phyloP scores from a whole-genome alignment of 2,888 invertebrate genomes.

The Tenthredo scrophulariae region DNA sequence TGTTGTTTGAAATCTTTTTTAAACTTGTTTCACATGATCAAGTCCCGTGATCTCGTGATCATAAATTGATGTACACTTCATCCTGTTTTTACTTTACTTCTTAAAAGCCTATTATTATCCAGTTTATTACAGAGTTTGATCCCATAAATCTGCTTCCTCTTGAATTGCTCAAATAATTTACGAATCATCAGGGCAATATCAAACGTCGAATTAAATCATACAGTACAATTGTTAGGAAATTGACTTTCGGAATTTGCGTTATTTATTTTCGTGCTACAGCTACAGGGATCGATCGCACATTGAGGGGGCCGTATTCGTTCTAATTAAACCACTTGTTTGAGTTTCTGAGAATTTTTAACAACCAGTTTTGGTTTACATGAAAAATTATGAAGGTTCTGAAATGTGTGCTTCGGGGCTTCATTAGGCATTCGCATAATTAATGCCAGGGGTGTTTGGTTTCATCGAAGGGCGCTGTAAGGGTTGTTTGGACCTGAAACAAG shows the following conservation, averaged over 20 bases:
- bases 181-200: not conserved
- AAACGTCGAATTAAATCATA: not conserved
- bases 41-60: no score
- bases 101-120: not conserved
- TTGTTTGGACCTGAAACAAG: not conserved
- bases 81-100: not conserved
- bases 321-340: not conserved
- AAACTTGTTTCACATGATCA: not conserved
- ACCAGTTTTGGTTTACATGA: not conserved
- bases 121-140: not conserved
- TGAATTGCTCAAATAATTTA: not conserved
- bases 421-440: conserved; percentile 5
- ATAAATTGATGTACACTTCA: not conserved
- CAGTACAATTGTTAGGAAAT: not conserved
- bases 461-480: not conserved
- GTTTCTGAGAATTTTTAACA: not conserved
- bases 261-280: not conserved
- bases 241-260: not conserved
- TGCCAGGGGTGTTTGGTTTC: not conserved
- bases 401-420: not conserved
- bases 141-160: not conserved
- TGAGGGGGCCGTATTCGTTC: not conserved
- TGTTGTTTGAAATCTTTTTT: not conserved
- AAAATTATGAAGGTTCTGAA: not conserved
- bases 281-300: not conserved